Base-by-base conservation (phyloP, 2,113 vertebrate genomes). In the Nannobrachium achirus region DNA sequence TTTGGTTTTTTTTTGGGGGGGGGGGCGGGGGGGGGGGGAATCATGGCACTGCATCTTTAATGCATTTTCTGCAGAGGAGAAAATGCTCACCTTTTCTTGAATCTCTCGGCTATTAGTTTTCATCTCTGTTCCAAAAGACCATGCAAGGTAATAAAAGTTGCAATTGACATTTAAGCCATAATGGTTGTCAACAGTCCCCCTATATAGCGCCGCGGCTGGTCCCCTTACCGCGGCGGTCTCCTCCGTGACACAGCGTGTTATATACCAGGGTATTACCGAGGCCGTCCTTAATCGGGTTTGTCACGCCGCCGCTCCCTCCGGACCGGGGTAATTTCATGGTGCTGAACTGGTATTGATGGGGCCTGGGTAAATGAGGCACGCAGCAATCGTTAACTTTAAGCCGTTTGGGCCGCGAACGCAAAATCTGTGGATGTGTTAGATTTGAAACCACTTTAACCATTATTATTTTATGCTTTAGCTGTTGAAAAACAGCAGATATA, bases 321-420 rank as follows among this genome's bases (percentile, higher is more conserved):
- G 89, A 86, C 85, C 45, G 75, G 82, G 83, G 86, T 91, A 88
- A 92, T 92, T 92, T 92, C 89, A 91, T 92, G 90, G 77, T 90
- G 71, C 84, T 89, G 82, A 89, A 88, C 86, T 86, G 81, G 83
- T 89, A 92, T 89, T 88, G 88, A 92, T 92, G 88, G 88, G 85
- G 86, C 78, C 81, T 80, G 76, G 82, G 86, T 89, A 91, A 92
- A 87, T 87, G 83, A 87, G 87, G 81, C 89, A 85, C 79, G 80
- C 82, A 46, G 87, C 80, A 89, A 89, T 91, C 86, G 83, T 89
- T 90, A 90, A 88, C 87, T 88, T 84, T 90, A n/a, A n/a, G n/a
- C n/a, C n/a, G n/a, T n/a, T n/a, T n/a, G n/a, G n/a, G n/a, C n/a
- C n/a, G n/a, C n/a, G n/a, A n/a, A n/a, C n/a, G n/a, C n/a, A n/a